Evolutionary conservation across 1,140 invertebrate genomes (phyloP), one percentile per base, ranked within the genome.

Genomic region (Polyergus mexicanus): DNA sequence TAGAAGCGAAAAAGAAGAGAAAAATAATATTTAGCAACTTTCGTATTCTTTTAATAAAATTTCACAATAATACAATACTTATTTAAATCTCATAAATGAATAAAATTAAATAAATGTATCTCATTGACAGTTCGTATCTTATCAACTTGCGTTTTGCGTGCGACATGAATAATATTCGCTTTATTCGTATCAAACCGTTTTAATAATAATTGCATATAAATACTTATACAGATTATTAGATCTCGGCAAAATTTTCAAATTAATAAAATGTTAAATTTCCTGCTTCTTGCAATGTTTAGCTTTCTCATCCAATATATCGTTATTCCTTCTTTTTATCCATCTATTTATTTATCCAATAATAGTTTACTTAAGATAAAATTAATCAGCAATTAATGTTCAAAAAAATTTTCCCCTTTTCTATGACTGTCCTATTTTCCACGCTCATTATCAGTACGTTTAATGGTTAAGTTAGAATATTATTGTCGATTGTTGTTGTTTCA

Each of bases 1-100:
- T 92, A 93, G 10, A 86, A 68, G 60, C n/a, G 0, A n/a, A n/a
- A n/a, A n/a, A n/a, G n/a, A n/a, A 35, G 38, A 2, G n/a, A 77
- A 44, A 41, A 47, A 54, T 58, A 32, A 54, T 28, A 47, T 65
- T 84, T 22, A 11, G 2, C 35, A 19, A 16, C 4, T 51, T 51
- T 51, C 1, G 13, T 47, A 13, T 4, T 51, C 5, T 51, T 51
- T 51, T 51, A 16, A n/a, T 11, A 3, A 56, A n/a, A 60, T 41
- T 47, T 32, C 54, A 56, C n/a, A 22, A 8, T 19, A n/a, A 19
- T 6, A 32, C 13, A 16, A 51, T 25, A 38, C 19, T 58, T 75
- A 51, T 38, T 44, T 44, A 25, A 13, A 22, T 66, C 22, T 32
- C 3, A 32, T 32, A 32, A 32, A 68, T 13, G 5, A 13, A 25